Conservation (phyloP, 2,888 invertebrate genomes). For the Hemicrepidius hirtus region DNA sequence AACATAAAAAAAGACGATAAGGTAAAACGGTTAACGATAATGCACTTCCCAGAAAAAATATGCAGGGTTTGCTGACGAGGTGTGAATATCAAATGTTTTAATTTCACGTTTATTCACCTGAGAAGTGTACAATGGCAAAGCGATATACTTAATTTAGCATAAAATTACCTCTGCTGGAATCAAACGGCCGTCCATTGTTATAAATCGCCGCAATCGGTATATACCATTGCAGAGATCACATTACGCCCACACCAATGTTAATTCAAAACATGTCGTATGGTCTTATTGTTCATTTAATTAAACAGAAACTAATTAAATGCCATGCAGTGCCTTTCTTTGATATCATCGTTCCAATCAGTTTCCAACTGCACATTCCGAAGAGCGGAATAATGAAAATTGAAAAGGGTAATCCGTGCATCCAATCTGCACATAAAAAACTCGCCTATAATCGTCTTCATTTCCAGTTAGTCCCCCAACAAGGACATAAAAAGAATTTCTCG, state of each 20-base stretch:
- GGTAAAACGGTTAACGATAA: constrained; percentile 13
- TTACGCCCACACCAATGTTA: constrained; percentile 40
- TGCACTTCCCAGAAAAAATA: constrained; percentile 14
- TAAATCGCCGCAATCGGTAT: constrained; percentile 43
- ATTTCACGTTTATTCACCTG: constrained; percentile 47
- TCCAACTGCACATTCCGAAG: constrained; percentile 16
- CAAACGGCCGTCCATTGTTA: constrained; percentile 42
- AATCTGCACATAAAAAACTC: constrained; percentile 10
- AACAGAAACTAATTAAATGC: constrained; percentile 56
- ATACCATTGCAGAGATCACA: constrained; percentile 37
- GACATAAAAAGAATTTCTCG: constrained; percentile 8
- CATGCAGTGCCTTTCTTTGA: constrained; percentile 26
- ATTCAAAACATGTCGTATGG: constrained; percentile 45
- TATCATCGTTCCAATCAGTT: constrained; percentile 24
- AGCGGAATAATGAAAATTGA: constrained; percentile 28
- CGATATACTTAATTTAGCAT: constrained; percentile 46
- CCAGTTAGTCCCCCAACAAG: constrained; percentile 1
- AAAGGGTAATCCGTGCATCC: constrained; percentile 19
- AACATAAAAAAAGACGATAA: constrained; percentile 2
- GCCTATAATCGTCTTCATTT: constrained; percentile 20
- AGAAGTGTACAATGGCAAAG: constrained; percentile 37
- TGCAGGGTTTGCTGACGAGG: constrained; percentile 28
- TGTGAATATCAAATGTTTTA: constrained; percentile 42
- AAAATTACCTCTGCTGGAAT: constrained; percentile 45
- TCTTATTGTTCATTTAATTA: constrained; percentile 55